Evolutionary conservation across 2,113 vertebrate species (phyloP).

Genomic region (Mesembrinibis cayennensis): DNA sequence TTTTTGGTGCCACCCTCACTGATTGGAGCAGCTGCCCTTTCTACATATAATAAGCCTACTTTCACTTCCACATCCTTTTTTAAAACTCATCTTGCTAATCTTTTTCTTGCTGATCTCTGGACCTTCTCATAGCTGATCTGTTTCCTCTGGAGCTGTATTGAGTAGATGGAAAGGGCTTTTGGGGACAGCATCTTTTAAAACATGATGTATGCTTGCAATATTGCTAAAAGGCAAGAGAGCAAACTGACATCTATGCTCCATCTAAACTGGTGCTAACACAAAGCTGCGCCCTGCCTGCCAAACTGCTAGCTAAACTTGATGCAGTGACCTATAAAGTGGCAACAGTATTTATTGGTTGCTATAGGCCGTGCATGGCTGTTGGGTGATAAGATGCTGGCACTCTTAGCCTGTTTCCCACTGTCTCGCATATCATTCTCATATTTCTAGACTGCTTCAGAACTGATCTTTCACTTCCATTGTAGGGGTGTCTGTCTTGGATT

Average conservation of each 20-base stretch:
- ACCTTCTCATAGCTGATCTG: neutral
- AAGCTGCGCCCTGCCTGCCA: neutral
- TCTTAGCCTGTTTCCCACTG: neutral
- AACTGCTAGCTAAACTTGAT: neutral
- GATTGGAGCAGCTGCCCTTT: neutral
- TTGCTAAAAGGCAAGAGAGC: neutral
- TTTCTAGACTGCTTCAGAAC: neutral
- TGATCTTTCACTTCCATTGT: neutral
- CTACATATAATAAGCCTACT: neutral
- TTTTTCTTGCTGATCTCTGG: neutral
- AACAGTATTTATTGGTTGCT: neutral
- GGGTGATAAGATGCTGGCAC: neutral
- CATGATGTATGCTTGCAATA: neutral
- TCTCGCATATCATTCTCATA: fast-evolving
- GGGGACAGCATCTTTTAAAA: neutral
- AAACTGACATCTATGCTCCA: neutral
- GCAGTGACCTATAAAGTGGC: neutral
- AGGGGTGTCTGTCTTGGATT: neutral
- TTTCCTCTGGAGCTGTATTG: neutral
- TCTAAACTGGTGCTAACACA: neutral
- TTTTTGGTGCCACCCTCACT: neutral
- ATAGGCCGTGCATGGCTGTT: fast-evolving
- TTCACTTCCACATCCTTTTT: neutral
- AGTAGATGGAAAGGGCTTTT: neutral
- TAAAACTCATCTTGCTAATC: neutral